A percentile compares a stretch with the other conserved stretches of the same genome.
These are phyloP conservation scores for Drepana falcataria DNA, from an alignment of 2,888 invertebrate species.

Conservation along the genomic window DNA sequence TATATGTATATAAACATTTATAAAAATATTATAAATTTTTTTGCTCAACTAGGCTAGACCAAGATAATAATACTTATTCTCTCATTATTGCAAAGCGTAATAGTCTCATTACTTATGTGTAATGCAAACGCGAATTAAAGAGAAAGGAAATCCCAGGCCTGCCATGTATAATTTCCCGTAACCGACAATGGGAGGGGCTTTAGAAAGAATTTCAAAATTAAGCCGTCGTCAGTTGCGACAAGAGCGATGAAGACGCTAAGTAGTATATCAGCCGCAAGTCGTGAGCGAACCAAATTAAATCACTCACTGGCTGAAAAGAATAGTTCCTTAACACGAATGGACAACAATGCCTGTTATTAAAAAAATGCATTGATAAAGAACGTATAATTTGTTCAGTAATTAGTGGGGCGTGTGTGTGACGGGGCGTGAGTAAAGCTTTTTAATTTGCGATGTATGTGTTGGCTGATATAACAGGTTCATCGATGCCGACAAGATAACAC, in stretches of 20 bases:
- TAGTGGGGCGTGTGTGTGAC: constrained; percentile 64
- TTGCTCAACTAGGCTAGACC: too few species aligned
- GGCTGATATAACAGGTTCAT: constrained; percentile 51
- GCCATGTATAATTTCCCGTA: background rate
- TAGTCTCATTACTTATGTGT: too few species aligned
- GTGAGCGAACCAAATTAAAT: constrained; percentile 69
- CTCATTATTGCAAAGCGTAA: too few species aligned
- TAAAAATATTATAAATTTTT: too few species aligned
- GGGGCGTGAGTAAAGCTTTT: constrained; percentile 68
- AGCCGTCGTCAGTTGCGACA: constrained; percentile 29
- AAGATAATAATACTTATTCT: too few species aligned
- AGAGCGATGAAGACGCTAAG: constrained; percentile 53
- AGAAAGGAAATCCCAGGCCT: background rate
- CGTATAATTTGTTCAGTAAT: constrained; percentile 70
- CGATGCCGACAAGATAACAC: constrained; percentile 55
- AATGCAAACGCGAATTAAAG: background rate
- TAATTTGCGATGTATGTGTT: constrained; percentile 59
- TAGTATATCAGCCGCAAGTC: constrained; percentile 48
- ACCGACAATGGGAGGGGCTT: background rate
- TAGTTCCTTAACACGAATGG: constrained; percentile 72
- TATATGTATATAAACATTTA: too few species aligned
- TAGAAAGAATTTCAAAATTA: constrained; percentile 34
- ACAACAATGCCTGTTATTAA: constrained; percentile 75
- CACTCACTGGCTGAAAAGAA: constrained; percentile 70
- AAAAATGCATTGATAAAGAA: constrained; percentile 68